A percentile compares a stretch with the other conserved stretches of the same genome.
Conservation (phyloP, 2,113 vertebrate species). For the Myrmophylax atrothorax region DNA sequence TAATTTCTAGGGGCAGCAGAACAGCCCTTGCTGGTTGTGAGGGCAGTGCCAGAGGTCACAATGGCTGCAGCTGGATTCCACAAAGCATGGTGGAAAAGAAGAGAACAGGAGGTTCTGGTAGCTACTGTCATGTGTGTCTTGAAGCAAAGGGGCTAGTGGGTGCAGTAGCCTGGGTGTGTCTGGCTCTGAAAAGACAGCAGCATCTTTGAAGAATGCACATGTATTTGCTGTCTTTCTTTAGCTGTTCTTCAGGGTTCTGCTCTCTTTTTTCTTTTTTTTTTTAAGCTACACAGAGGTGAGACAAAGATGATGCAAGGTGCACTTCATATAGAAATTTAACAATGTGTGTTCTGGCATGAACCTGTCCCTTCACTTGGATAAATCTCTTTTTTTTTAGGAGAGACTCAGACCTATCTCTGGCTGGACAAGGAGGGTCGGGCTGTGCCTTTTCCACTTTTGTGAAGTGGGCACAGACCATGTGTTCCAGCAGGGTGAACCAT, state of each 20-base stretch:
- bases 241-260: neutral
- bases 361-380: neutral
- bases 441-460: neutral
- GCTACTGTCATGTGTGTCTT: neutral
- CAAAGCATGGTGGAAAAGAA: neutral
- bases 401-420: neutral
- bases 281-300: neutral
- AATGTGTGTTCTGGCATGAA: neutral
- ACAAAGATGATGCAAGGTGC: neutral
- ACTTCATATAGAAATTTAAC: neutral
- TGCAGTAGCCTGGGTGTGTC: neutral
- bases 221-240: neutral
- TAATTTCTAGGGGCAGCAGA: neutral
- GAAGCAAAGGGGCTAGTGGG: neutral
- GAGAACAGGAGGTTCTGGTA: neutral
- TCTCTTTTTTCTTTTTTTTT: neutral
- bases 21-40: neutral
- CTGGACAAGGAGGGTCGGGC: neutral
- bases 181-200: neutral
- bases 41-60: neutral
- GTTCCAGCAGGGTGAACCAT: neutral
- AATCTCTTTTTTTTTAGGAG: neutral
- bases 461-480: accelerated
- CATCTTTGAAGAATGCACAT: neutral
- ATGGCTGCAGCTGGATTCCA: neutral